Conservation (phyloP, 37 sponge, comb jelly and placozoan species). For the Crambe crambe region DNA sequence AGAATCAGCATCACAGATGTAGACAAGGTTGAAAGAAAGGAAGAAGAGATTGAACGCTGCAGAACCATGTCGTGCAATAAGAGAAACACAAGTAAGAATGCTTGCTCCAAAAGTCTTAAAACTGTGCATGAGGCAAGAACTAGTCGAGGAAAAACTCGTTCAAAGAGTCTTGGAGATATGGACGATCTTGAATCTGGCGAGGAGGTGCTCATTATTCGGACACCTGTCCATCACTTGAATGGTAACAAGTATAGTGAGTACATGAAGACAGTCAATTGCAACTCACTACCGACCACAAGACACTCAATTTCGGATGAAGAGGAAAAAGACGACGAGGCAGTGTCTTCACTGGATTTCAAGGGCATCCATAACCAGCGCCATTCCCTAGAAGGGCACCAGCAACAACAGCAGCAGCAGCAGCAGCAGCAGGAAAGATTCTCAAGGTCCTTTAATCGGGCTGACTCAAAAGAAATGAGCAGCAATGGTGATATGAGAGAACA, state of each 20-base stretch:
- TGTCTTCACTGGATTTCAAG: slow-evolving; percentile 8
- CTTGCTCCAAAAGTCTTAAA: background rate
- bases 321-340: background rate
- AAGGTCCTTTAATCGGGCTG: too few species aligned
- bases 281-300: background rate
- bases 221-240: background rate
- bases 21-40: background rate
- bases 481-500: background rate
- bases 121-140: background rate
- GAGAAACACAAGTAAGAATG: background rate
- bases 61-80: background rate
- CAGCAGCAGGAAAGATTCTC: too few species aligned
- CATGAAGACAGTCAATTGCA: background rate
- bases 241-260: background rate
- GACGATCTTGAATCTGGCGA: slow-evolving; percentile 13
- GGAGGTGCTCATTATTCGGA: slow-evolving; percentile 17
- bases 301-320: background rate
- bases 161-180: slow-evolving; percentile 18
- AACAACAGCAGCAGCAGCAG: too few species aligned
- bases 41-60: background rate
- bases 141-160: background rate
- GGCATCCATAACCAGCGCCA: too few species aligned
- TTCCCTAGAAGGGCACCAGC: too few species aligned
- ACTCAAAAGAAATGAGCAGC: too few species aligned
- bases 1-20: slow-evolving; percentile 9